These are phyloP conservation scores for Asbolus verrucosus DNA, from an alignment of 1,140 invertebrate genomes.

Conservation along the genomic window DNA sequence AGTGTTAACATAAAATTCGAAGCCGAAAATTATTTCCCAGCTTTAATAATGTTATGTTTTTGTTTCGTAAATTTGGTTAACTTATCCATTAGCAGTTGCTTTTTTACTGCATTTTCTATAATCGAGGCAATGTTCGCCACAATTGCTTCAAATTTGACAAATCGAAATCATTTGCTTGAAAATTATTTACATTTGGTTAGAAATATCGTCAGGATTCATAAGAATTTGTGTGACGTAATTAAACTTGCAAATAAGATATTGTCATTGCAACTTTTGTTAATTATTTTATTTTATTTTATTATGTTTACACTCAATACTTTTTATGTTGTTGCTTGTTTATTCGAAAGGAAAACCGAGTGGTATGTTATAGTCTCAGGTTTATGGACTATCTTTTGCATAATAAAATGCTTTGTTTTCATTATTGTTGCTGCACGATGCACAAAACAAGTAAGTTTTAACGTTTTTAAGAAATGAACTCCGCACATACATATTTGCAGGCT, in stretches of 20 bases:
- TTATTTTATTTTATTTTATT: constrained; percentile 2
- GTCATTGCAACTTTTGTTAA: background rate
- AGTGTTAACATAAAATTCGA: too few relatives aligned
- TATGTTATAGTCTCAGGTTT: background rate
- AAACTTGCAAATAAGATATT: background rate
- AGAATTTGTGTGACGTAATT: background rate
- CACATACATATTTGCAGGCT: background rate
- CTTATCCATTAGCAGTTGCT: too few relatives aligned
- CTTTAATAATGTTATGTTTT: too few relatives aligned
- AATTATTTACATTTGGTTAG: background rate
- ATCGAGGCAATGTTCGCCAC: too few relatives aligned
- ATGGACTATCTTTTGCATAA: background rate
- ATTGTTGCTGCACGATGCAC: background rate
- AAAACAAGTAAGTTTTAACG: background rate
- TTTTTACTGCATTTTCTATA: too few relatives aligned
- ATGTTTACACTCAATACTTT: background rate
- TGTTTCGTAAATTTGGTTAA: too few relatives aligned
- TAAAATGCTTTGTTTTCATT: background rate
- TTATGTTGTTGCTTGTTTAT: background rate
- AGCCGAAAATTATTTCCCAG: too few relatives aligned
- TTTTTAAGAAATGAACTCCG: background rate
- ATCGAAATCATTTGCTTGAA: too few relatives aligned
- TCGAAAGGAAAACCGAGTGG: background rate
- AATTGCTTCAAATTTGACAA: too few relatives aligned
- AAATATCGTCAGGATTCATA: background rate